Evolutionary conservation across 2,888 invertebrate species (phyloP).

Genomic region (Podabrus alpinus): DNA sequence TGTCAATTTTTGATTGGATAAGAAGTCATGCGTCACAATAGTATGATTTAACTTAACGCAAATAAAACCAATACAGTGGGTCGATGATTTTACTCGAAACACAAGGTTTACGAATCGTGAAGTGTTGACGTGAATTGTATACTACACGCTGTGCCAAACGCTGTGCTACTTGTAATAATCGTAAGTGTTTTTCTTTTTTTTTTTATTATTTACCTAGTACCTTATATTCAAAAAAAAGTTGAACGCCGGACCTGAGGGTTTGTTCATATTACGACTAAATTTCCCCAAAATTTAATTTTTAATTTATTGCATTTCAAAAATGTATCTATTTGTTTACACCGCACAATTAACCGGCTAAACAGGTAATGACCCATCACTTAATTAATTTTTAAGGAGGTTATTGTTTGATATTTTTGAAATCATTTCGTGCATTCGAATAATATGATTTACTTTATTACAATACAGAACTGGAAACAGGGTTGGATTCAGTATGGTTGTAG

Average conservation of each 20-base stretch:
- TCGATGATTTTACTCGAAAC: background rate
- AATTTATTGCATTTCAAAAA: too few relatives aligned
- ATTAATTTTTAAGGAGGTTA: background rate
- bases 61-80: background rate
- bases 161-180: too few relatives aligned
- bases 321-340: too few relatives aligned
- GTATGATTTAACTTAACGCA: background rate
- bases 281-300: too few relatives aligned
- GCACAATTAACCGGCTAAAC: too few relatives aligned
- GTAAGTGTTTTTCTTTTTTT: background rate
- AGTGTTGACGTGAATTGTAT: background rate
- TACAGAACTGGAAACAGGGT: background rate
- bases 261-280: background rate
- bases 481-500: background rate
- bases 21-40: background rate
- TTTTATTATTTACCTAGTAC: background rate
- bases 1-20: background rate
- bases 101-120: background rate
- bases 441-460: background rate
- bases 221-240: background rate
- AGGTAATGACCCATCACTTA: background rate
- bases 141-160: too few relatives aligned
- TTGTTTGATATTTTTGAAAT: background rate
- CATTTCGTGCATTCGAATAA: background rate
- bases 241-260: background rate